Base-by-base conservation (phyloP, 2,113 vertebrate species). In the Petrocephalus microphthalmus region DNA sequence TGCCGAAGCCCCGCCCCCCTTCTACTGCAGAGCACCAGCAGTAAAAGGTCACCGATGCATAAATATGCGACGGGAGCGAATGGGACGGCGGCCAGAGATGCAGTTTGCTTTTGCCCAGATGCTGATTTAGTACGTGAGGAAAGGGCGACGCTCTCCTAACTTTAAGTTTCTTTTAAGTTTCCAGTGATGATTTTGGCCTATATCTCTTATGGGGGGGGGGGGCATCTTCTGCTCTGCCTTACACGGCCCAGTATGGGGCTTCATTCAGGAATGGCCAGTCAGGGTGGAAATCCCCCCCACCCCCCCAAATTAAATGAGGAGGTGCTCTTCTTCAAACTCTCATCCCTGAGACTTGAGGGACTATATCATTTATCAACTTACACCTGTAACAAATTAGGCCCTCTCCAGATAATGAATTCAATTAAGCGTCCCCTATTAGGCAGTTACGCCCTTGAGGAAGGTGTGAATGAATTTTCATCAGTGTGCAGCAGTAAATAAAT, bases 381-480 rank as follows among this genome's bases (percentile, higher is more conserved):
- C 82, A 84, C 82, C 82, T 84, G 45, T n/a, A 84, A 19, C 22
- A 84, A 52, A 25, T 84, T 84, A 84, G 45, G n/a, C 4, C 45
- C 45, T 20, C 45, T 84, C 82, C 82, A 84, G 45, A 84, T 84
- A 84, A 84, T 84, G 47, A 84, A 15, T 84, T 52, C 49, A 84
- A 49, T 84, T 84, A 84, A 84, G 82, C 8, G 11, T n/a, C 45
- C 49, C n/a, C 82, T 11, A 49, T 84, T 84, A 84, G n/a, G 82
- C 49, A 84, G 45, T 84, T 84, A 84, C 45, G 22, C 49, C 45
- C 45, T 51, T 52, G 49, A 84, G 82, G 15, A 51, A n/a, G 45
- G 82, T 52, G 49, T 17, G 51, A 45, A 19, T 47, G 49, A 84
- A 84, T 22, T 84, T 49, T 37, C 29, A 78, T 78, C 71, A 42